Base-by-base conservation (phyloP, 2,797 vertebrate species). In the Sebastolobus alascanus region DNA sequence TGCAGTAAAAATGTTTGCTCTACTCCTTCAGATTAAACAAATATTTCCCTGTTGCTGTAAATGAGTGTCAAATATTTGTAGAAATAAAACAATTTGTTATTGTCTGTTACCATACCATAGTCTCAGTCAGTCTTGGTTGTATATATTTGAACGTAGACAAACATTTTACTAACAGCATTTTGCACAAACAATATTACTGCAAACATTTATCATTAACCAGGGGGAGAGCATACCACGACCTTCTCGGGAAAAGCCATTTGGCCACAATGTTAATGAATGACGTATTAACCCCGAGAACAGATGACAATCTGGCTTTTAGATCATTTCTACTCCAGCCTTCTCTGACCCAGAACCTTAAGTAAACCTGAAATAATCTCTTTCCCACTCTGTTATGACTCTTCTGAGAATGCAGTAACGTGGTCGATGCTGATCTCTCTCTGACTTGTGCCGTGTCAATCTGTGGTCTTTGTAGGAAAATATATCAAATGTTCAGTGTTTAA, bases 31-130 rank as follows among this genome's bases (percentile, higher is more conserved):
- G 60, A 74, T 83, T 50, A 54, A 81, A 74, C 33, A 63, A 75
- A 70, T n/a, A 46, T 43, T 50, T 75, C 61, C 58, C 22, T 68
- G 52, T 92, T 78, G 67, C 76, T 88, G 79, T 87, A 85, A 85
- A 88, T 67, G 61, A 81, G 65, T 87, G 76, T 88, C 46, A 70
- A 58, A 79, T 86, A 82, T 85, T 68, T 85, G 79, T 83, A 73
- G 55, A 87, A 93, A 92, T 90, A 89, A 93, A 94, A 68, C 68
- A 89, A 25, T 69, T 71, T 79, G 59, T 64, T 83, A 37, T 65
- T 67, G 75, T 82, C 46, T 84, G 6, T 74, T 35, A 27, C 16
- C 4, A n/a, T 37, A 29, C 4, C 0, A 8, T 18, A 11, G 20
- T 73, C 11, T 52, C 35, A 33, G 31, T 63, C 27, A 10, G 11